Conservation (phyloP, 2,797 vertebrate species). For the Fistularia commersonii region DNA sequence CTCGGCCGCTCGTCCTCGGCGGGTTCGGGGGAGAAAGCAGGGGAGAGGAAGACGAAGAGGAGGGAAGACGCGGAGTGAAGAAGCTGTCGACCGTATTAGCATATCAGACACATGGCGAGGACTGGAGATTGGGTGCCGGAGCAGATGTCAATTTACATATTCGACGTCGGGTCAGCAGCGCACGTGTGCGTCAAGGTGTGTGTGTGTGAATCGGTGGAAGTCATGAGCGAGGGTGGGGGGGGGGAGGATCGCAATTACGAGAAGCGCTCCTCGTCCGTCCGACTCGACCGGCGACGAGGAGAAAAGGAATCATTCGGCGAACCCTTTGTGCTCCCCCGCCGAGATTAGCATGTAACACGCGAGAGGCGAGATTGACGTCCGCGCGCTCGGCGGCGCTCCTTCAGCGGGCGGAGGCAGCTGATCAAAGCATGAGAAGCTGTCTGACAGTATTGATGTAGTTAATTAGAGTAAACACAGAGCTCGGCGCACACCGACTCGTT, state of each 20-base stretch:
- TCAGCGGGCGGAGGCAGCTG: constrained; percentile 42
- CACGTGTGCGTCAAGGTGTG: constrained; percentile 50
- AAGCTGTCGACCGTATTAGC: constrained; percentile 70
- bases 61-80: constrained; percentile 59
- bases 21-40: constrained; percentile 39
- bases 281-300: constrained; percentile 11
- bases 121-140: constrained; percentile 71
- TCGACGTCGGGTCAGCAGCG: constrained; percentile 65
- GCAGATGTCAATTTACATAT: constrained; percentile 84
- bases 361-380: constrained; percentile 50
- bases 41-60: constrained; percentile 51
- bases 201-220: constrained; percentile 32
- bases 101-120: constrained; percentile 78
- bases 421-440: constrained; percentile 59
- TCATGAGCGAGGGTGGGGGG: constrained; percentile 44
- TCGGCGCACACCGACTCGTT: constrained; percentile 42
- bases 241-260: constrained; percentile 30
- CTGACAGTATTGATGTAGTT: constrained; percentile 69
- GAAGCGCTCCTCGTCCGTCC: constrained; percentile 34
- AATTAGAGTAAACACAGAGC: constrained; percentile 71
- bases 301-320: constrained; percentile 26
- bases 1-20: constrained; percentile 68
- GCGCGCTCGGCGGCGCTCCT: constrained; percentile 45
- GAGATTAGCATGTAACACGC: constrained; percentile 36
- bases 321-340: constrained; percentile 15